Percentiles rank a stretch among this genome's conserved stretches.
phyloP scores from a whole-genome alignment of 1,140 invertebrate genomes.

The Ylistrum balloti region DNA sequence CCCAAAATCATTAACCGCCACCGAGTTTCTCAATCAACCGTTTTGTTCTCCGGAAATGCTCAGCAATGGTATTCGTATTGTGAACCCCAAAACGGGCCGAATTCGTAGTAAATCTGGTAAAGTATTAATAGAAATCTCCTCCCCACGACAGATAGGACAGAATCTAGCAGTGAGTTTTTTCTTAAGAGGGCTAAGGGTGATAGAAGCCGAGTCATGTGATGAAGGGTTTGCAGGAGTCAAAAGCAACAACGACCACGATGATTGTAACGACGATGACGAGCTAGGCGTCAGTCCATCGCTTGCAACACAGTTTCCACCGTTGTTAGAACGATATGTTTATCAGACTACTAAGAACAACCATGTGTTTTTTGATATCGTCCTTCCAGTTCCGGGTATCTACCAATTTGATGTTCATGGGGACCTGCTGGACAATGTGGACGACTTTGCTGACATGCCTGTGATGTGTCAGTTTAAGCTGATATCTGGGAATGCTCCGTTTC shows the following conservation, averaged over 20 bases:
- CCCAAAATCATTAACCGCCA: neutral
- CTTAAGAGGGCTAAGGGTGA: neutral
- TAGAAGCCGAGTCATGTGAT: neutral
- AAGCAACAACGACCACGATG: neutral
- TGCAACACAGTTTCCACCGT: neutral
- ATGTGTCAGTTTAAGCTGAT: constrained; percentile 26
- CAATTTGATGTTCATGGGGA: constrained; percentile 4
- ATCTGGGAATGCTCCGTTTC: constrained; percentile 27
- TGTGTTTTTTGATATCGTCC: neutral
- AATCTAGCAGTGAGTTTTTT: neutral
- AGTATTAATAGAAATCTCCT: neutral
- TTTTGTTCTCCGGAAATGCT: constrained; percentile 16
- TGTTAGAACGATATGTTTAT: neutral
- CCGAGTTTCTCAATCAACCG: neutral
- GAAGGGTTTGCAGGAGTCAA: neutral
- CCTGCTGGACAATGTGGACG: neutral
- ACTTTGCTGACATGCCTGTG: constrained; percentile 23
- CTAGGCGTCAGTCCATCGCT: neutral
- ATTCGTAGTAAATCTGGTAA: neutral
- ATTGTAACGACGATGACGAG: neutral
- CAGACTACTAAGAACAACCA: neutral
- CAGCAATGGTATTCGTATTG: neutral
- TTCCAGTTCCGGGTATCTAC: constrained; percentile 21
- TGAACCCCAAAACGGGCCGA: constrained; percentile 31
- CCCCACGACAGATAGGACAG: neutral